Evolutionary conservation across 2,888 invertebrate genomes (phyloP).

Genomic region (Mesorhabditis spiculigera): DNA sequence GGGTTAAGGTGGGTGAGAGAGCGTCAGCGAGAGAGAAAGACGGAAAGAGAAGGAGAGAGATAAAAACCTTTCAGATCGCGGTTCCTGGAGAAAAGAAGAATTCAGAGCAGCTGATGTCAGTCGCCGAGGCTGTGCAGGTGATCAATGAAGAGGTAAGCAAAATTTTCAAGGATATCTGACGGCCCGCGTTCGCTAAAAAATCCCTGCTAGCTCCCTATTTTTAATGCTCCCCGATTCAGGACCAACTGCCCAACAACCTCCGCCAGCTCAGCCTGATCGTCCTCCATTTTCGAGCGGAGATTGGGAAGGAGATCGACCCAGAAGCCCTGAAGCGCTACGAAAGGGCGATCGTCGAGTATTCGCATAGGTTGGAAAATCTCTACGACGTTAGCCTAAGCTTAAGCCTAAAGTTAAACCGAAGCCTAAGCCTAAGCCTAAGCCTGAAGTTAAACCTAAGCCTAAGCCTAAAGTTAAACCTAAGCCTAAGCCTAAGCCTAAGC

Average conservation of each 20-base stretch:
- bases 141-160: not conserved
- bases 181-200: not conserved
- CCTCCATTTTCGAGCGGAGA: constrained; percentile 51
- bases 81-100: not conserved
- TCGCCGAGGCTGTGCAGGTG: not conserved
- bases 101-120: not conserved
- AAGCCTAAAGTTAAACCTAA: not conserved
- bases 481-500: not conserved
- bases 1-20: constrained; percentile 40
- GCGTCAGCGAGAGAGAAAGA: too few species aligned
- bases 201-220: not conserved
- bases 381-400: not conserved
- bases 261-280: constrained; percentile 46
- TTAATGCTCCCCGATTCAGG: constrained; percentile 25
- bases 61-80: not conserved
- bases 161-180: not conserved
- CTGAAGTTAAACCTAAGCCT: not conserved
- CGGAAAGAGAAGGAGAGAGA: too few species aligned
- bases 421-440: not conserved
- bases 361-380: constrained; percentile 29
- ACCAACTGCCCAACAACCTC: constrained; percentile 49
- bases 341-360: constrained; percentile 37
- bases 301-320: constrained; percentile 25
- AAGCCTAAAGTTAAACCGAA: not conserved
- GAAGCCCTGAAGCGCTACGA: constrained; percentile 41